Base-by-base conservation (phyloP, 2,888 invertebrate genomes). In the Sicus ferrugineus region DNA sequence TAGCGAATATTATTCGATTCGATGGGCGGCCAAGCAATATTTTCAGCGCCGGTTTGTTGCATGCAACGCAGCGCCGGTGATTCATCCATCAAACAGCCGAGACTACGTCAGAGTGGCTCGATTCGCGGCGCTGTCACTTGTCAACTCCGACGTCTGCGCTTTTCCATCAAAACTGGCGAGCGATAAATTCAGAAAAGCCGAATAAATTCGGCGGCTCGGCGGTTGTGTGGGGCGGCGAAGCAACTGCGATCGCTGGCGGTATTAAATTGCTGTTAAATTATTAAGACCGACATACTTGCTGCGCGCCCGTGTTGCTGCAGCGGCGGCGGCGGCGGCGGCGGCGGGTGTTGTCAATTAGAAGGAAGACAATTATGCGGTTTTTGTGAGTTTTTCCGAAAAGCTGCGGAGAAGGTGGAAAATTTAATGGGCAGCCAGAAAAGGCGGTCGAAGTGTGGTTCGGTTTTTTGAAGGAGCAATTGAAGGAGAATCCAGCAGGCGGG, bases 361-460 rank as follows among this genome's bases (percentile, higher is more conserved):
- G 42, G 42, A 77, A 75, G 77, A 77, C 80, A 80, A 80, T 80
- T 80, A 80, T 63, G 56, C 38, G 76, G 74, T 79, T 78, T 76
- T 78, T 77, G 74, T 76, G 73, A 7, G 9, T 16, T 14, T 48
- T 56, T 52, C 14, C 19, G 59, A 46, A 42, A 54, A 19, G 11
- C n/a, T 21, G 14, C 31, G 26, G 9, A 52, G 52, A 65, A 7
- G 11, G 30, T 67, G 64, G 67, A 77, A 79, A 80, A 77, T 79
- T n/a, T 80, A 80, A 80, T 81, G 80, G 81, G 80, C 80, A 79
- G 79, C 80, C 81, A 80, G 81, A 80, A 80, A 80, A 78, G 80
- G 80, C 77, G 21, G 34, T 48, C 59, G 59, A 59, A 21, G 31
- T 54, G 54, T 31, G 58, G 16, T n/a, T 42, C 11, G n/a, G 42